Conservation (phyloP, 2,113 vertebrate species). For the Perca flavescens region DNA sequence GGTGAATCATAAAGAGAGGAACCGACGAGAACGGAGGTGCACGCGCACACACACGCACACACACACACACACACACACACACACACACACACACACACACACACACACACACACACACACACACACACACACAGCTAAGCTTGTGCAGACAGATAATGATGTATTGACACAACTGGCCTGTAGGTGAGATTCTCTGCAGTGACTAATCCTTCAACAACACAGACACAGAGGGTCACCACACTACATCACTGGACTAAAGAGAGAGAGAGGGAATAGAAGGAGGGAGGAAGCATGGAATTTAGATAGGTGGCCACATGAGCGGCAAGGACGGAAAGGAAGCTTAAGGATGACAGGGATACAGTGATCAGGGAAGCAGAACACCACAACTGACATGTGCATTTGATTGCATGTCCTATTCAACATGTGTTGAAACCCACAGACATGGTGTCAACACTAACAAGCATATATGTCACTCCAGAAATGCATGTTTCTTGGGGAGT, state of each 20-base stretch:
- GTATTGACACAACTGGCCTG: conserved; percentile 17
- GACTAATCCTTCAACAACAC: conserved; percentile 40
- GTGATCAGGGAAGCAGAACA: neutral
- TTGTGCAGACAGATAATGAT: conserved; percentile 26
- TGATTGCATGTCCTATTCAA: too few species aligned
- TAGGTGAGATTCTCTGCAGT: conserved; percentile 40
- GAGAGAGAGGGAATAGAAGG: neutral
- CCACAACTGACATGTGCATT: too few species aligned
- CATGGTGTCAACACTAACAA: too few species aligned
- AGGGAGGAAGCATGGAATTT: neutral
- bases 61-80: too few species aligned
- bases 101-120: neutral
- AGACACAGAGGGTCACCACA: conserved; percentile 17
- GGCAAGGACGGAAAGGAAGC: neutral
- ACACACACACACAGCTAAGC: neutral
- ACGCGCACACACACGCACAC: too few species aligned
- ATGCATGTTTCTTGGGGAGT: too few species aligned
- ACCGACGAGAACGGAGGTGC: neutral
- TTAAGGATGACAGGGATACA: neutral
- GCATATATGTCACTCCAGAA: too few species aligned
- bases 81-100: neutral
- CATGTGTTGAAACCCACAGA: too few species aligned
- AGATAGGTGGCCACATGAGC: neutral
- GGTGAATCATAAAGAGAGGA: neutral
- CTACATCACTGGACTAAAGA: conserved; percentile 14